Base-by-base conservation (phyloP, 2,888 invertebrate species). In the Congeria kusceri region DNA sequence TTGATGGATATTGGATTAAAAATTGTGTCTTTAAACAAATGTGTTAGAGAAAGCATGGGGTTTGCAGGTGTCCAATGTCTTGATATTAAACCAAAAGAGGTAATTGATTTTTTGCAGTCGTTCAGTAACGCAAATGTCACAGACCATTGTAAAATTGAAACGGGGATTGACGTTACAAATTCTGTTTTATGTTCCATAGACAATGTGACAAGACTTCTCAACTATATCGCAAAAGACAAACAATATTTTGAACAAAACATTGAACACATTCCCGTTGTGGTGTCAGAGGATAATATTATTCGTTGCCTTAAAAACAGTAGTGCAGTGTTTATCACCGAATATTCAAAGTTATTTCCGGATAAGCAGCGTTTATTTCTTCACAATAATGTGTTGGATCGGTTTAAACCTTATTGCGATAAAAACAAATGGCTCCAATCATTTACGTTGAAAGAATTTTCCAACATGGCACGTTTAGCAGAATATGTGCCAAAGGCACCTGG, bases 241-340 rank as follows among this genome's bases (percentile, higher is more conserved):
- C 27, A 46, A 20, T 80, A 86, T 59, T 32, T 62, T 7, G 18
- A 27, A 39, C 25, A 78, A 20, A 64, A 74, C 9, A 46, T 90
- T 3, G 62, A 71, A 23, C 82, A 87, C 1, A 44, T 87, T 46
- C 90, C 90, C 9, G 74, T 90, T n/a, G 66, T 87, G 29, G 58
- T 88, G 18, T 85, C 86, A 5, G 69, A 64, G 23, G 88, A 88
- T 66, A 61, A 71, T 13, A 58, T 76, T n/a, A 63, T 89, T 25
- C 63, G 83, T 20, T 49, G 58, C 28, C 87, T 88, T 59, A 29
- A 9, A 28, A 53, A 53, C 53, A 27, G 4, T 28, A 66, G 76
- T 15, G 57, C 15, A 1, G 71, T 85, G 11, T 88, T 76, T 64
- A 61, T 65, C 25, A 72, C 74, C 32, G 66, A 71, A 46, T 73